Conservation (phyloP, 2,113 vertebrate genomes). For the Melanerpes aurifrons region DNA sequence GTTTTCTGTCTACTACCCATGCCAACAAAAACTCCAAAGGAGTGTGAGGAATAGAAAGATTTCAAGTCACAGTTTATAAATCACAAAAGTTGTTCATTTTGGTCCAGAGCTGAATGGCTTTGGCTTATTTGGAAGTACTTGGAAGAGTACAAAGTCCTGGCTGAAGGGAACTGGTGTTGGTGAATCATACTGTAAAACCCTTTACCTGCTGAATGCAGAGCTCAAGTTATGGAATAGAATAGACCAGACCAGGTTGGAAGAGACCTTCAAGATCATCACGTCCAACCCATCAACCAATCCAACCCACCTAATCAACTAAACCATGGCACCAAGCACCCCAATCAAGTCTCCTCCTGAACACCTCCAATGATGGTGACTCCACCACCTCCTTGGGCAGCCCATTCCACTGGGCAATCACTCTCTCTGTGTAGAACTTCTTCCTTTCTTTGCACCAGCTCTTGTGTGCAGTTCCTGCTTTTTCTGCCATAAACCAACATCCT, state of each 20-base stretch:
- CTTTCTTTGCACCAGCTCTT: background rate
- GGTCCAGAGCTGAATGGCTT: background rate
- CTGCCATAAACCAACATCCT: background rate
- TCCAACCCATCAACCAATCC: too few relatives aligned
- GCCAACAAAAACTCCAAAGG: conserved; percentile 17
- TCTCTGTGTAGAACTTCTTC: too few relatives aligned
- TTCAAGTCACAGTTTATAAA: conserved; percentile 47
- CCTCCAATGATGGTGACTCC: too few relatives aligned
- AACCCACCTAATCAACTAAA: too few relatives aligned
- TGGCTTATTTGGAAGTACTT: conserved; percentile 4
- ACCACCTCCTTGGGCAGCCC: too few relatives aligned
- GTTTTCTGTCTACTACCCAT: background rate
- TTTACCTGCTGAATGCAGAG: background rate
- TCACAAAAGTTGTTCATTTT: background rate
- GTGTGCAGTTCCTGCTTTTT: background rate
- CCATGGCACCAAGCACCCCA: too few relatives aligned
- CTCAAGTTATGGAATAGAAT: background rate
- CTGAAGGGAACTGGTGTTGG: background rate
- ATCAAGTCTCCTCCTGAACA: too few relatives aligned
- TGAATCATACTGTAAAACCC: background rate
- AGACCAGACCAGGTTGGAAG: too few relatives aligned
- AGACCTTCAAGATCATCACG: too few relatives aligned
- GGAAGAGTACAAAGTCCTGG: background rate
- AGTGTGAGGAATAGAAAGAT: background rate
- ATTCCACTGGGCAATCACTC: too few relatives aligned